phyloP scores from a whole-genome alignment of 2,888 invertebrate genomes.

The Latrodectus hesperus region DNA sequence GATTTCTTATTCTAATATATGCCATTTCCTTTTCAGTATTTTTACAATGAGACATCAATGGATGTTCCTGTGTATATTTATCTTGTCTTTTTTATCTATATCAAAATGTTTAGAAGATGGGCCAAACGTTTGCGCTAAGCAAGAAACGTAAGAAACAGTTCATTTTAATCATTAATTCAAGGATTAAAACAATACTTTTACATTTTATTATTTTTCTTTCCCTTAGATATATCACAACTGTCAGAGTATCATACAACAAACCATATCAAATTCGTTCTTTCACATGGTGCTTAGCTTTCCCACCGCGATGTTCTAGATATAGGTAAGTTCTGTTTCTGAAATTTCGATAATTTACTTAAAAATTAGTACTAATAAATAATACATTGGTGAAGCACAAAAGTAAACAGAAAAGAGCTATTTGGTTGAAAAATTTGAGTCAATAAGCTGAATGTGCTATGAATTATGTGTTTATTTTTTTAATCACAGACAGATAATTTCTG shows the following conservation, averaged over 20 bases:
- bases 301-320: slow-evolving; percentile 90
- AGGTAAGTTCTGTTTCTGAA: slow-evolving; percentile 78
- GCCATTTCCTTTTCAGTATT: slow-evolving; percentile 32
- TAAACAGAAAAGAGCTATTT: too few relatives aligned
- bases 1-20: too few relatives aligned
- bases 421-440: too few relatives aligned
- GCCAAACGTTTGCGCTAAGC: slow-evolving; percentile 70
- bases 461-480: neutral
- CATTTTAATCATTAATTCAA: neutral
- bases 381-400: too few relatives aligned
- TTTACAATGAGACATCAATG: slow-evolving; percentile 42
- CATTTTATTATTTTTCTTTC: neutral
- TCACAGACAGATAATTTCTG: neutral
- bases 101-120: slow-evolving; percentile 66
- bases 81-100: slow-evolving; percentile 34
- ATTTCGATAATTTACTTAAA: too few relatives aligned
- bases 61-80: slow-evolving; percentile 18
- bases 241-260: slow-evolving; percentile 86
- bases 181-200: neutral
- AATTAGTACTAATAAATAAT: too few relatives aligned
- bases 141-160: slow-evolving; percentile 68
- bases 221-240: slow-evolving; percentile 84
- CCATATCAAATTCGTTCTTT: slow-evolving; percentile 88
- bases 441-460: neutral
- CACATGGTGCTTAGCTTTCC: slow-evolving; percentile 89